Base-by-base conservation (phyloP, 2,888 invertebrate genomes). In the Tinea trinotella region DNA sequence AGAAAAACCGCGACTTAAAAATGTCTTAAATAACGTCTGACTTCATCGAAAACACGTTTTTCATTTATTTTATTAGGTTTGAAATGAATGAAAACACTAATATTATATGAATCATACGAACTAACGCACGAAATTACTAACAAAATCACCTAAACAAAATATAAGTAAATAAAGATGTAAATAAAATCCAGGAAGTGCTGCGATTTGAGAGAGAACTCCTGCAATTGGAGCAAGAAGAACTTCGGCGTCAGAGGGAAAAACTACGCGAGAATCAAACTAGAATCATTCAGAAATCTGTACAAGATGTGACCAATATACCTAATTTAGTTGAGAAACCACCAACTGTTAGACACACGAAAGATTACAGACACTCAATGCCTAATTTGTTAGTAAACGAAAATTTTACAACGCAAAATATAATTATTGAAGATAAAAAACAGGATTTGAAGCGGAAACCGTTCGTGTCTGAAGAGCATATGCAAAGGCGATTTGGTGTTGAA, bases 161-260 rank as follows among this genome's bases (percentile, higher is more conserved):
- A 5, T n/a, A 40, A 40, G n/a, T 40, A 3, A 40, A 2, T 40
- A 17, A 46, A 46, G 3, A 12, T 52, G 17, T 35, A 35, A 6
- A 35, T 57, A 57, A 61, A 64, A 59, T 71, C n/a, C n/a, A 90
- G 89, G 91, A 93, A 72, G 91, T 93, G 17, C 84, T 93, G 24
- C 90, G 93, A 59, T 93, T 93, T 58, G 93, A 94, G 76, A 88
- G 93, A 46, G 93, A 94, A 74, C 81, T 94, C 1, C 72, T 93
- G 3, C 93, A 94, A 69, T 72, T 92, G 48, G 93, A 94, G 67
- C 91, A 92, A 70, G 93, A 93, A 68, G 93, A 93, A 67, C 66
- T 93, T 9, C 90, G 92, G 59, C 85, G 93, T 2, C 92, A 93
- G 65, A 86, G 92, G 9, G 93, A 92, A 63, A 93, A 92, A 67